Base-by-base conservation (phyloP, 2,888 invertebrate genomes). In the Calameuta pallipes region DNA sequence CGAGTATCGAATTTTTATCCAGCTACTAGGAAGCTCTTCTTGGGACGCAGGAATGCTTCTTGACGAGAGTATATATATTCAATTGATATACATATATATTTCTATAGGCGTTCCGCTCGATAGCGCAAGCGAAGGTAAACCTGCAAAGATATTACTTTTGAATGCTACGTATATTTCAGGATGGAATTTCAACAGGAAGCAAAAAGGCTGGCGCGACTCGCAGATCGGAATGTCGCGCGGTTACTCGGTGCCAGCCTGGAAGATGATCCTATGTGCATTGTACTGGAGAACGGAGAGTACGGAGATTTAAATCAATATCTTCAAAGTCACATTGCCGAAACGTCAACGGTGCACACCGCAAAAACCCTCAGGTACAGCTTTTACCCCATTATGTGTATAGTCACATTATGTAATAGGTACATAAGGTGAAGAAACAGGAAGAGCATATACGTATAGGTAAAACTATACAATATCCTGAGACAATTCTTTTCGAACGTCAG, bases 221-320 rank as follows among this genome's bases (percentile, higher is more conserved):
- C 93, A 88, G 95, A 95, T 93, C 93, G 94, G 75, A 96, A 96
- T 91, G 94, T 97, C 85, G 95, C 95, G 80, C 93, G 94, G 83
- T 92, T 96, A 85, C 92, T 96, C 83, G 96, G 96, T 83, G 95
- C 95, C 85, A 96, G 95, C 91, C 93, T 95, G 81, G 93, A 94
- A 79, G 94, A 95, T 83, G 95, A 96, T 88, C 96, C 96, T 76
- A 94, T 95, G 86, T 95, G 95, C 91, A 94, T 96, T 91, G 95
- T 97, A 80, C 93, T 96, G 87, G 97, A 97, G 92, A 95, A 95
- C 91, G 93, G 94, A 91, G 95, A 95, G 89, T 94, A 94, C 88
- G 97, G 97, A 78, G 97, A 97, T 93, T 94, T 97, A 89, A 96
- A 96, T 93, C 96, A 96, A 92, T 96, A 96, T 92, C 93, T 97